Base-by-base conservation (phyloP, 1,140 invertebrate species). In the Drosophila albomicans region DNA sequence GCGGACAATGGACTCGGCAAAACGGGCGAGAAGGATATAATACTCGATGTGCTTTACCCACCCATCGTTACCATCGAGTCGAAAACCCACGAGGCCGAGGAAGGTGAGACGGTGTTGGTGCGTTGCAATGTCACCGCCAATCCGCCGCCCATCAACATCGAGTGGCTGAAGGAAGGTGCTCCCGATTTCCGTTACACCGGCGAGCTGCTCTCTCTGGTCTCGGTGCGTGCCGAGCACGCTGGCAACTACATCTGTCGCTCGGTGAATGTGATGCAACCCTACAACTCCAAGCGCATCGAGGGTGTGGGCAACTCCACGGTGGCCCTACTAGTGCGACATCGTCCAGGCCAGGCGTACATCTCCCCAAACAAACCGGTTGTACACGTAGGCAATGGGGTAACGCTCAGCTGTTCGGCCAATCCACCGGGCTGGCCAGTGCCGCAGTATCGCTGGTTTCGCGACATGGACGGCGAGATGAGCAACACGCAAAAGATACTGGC, bases 381-480 rank as follows among this genome's bases (percentile, higher is more conserved):
- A 0, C 95, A 97, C 45, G 97, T 98, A 87, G 97, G 96, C 0
- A 95, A 96, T 3, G 95, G 95, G 0, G 96, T 98, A 0, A 98
- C 97, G 1, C 93, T 99, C 1, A 97, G 96, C 1, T 99, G 98
- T 81, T 95, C 95, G 43, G 96, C 97, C 0, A 96, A 95, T 69
- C 97, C 98, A 0, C 96, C 97, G 0, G 98, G 97, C 3, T 98
- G 97, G 95, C 98, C 98, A 0, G 95, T 95, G 38, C 97, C 98
- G 0, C 95, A 97, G 67, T 98, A 97, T 91, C 94, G 96, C 54
- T 98, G 97, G 97, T 98, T 97, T 94, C 95, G 96, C 48, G 96
- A 97, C 78, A 94, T 94, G 8, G 95, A 95, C 6, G 94, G 94
- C 3, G 94, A 94, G 4, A 38, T 78, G 15, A 94, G 93, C 35